phyloP scores from a whole-genome alignment of 2,113 vertebrate species.

The Maccullochella peelii region DNA sequence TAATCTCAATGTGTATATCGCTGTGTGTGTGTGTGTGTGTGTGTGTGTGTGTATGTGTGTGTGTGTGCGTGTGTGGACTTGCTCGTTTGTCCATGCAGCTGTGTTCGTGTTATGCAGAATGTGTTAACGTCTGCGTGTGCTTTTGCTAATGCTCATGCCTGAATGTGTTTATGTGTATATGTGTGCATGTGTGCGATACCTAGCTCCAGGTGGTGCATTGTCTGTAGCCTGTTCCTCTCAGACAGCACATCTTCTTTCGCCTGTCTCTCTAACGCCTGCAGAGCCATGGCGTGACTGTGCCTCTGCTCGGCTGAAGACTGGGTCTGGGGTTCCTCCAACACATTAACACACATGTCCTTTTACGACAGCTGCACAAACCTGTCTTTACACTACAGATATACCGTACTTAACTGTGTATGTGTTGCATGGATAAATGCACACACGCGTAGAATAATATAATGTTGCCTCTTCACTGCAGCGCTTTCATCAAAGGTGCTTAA shows the following conservation, averaged over 20 bases:
- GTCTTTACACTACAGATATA: neutral
- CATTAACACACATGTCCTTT: conserved; percentile 38
- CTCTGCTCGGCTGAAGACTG: conserved; percentile 85
- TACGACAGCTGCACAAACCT: neutral
- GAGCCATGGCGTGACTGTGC: conserved; percentile 84
- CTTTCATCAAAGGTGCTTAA: conserved; percentile 61
- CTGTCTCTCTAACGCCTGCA: conserved; percentile 88
- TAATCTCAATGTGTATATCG: conserved; percentile 60
- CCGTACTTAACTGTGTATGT: neutral
- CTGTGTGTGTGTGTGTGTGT: conserved; percentile 16
- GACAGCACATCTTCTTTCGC: conserved; percentile 87
- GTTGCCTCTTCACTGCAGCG: conserved; percentile 27
- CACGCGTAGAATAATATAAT: conserved; percentile 5
- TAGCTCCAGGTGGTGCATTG: conserved; percentile 87
- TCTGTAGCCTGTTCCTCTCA: conserved; percentile 87
- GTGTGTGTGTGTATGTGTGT: neutral
- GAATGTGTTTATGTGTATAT: neutral
- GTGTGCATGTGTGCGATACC: conserved; percentile 82
- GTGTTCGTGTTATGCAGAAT: neutral
- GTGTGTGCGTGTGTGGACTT: neutral
- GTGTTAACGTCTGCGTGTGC: conserved; percentile 10
- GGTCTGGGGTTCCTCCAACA: conserved; percentile 83
- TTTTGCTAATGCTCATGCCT: conserved; percentile 5
- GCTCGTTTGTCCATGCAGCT: conserved; percentile 33
- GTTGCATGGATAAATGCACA: neutral